phyloP scores from a whole-genome alignment of 2,113 vertebrate species.

The Hemicordylus capensis region DNA sequence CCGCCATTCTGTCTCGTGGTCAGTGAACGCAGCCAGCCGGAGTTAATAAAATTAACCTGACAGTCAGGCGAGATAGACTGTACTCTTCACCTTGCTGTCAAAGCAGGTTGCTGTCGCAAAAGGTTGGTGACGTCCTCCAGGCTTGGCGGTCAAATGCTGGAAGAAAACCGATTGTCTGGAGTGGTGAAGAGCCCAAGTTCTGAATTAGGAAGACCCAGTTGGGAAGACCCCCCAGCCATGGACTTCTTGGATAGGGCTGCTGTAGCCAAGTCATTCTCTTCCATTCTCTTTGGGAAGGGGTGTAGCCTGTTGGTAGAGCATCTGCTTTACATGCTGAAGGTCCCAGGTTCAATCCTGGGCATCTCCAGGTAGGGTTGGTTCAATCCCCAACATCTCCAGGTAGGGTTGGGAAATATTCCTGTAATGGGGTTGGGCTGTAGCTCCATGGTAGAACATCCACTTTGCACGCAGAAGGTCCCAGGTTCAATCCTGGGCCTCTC shows the following conservation, averaged over 20 bases:
- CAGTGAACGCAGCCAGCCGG: constrained; percentile 61
- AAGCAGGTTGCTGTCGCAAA: constrained; percentile 17
- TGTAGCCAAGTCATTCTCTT: neutral
- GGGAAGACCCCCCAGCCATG: neutral
- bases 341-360: no score
- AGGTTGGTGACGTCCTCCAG: constrained; percentile 23
- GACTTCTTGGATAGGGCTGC: neutral
- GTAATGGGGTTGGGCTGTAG: no score
- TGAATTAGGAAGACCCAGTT: neutral
- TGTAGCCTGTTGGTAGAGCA: no score
- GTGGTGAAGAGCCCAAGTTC: neutral
- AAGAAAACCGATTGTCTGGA: neutral
- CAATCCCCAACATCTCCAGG: no score
- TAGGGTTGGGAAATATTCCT: no score
- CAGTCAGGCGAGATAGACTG: constrained; percentile 41
- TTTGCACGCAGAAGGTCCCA: no score
- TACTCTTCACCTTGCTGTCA: constrained; percentile 49
- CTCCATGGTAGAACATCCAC: no score
- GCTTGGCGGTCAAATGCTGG: neutral
- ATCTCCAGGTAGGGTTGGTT: no score
- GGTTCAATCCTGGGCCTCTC: no score
- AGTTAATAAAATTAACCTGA: constrained; percentile 72
- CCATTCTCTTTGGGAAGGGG: no score
- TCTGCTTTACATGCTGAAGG: no score
- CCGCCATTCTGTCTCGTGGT: constrained; percentile 72